Conservation (phyloP, 2,888 invertebrate species). For the Uloborus plumipes region DNA sequence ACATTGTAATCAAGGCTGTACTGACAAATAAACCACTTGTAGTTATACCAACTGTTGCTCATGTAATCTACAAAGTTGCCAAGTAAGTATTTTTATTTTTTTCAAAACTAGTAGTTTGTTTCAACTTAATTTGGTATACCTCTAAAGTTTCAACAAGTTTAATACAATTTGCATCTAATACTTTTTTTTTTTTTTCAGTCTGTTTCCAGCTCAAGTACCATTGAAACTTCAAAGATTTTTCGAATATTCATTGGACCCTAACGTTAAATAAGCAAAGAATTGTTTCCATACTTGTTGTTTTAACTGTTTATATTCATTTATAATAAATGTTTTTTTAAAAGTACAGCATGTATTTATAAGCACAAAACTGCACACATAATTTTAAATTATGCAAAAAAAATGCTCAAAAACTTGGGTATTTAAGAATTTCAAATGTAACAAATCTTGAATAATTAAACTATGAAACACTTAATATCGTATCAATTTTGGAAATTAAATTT, state of each 20-base stretch:
- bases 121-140: not conserved
- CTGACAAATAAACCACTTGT: slow-evolving; percentile 49
- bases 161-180: not conserved
- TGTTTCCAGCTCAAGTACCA: slow-evolving; percentile 51
- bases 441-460: too few relatives aligned
- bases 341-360: too few relatives aligned
- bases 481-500: too few relatives aligned
- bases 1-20: slow-evolving; percentile 23
- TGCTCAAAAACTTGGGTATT: too few relatives aligned
- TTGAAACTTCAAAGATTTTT: slow-evolving; percentile 46
- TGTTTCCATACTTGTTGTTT: not conserved
- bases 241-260: slow-evolving; percentile 46
- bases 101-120: not conserved
- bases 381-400: too few relatives aligned
- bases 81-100: slow-evolving; percentile 55
- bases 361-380: too few relatives aligned
- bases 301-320: not conserved
- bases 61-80: slow-evolving; percentile 41
- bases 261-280: slow-evolving; percentile 32
- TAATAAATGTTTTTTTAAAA: not conserved
- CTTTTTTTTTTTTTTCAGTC: slow-evolving; percentile 15
- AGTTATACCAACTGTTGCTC: slow-evolving; percentile 44
- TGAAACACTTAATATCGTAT: too few relatives aligned
- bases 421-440: too few relatives aligned
- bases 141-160: not conserved